Conservation (phyloP, 2,113 vertebrate species). For the Corythoichthys haematopterus region DNA sequence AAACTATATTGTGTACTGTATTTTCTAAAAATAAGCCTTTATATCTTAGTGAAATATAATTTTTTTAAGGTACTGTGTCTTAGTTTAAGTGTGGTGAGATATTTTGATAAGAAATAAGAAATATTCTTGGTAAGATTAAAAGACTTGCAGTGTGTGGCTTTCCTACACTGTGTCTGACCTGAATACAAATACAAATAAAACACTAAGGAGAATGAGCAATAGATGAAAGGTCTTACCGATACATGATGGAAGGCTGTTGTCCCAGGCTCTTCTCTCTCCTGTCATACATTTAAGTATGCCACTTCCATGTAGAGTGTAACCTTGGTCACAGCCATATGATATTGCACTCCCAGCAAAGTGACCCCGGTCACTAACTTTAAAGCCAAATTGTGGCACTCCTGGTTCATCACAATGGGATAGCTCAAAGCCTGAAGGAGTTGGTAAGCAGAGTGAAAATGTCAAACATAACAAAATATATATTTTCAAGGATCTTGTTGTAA, state of each 20-base stretch:
- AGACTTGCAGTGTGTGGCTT: conserved; percentile 10
- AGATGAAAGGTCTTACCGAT: conserved; percentile 75
- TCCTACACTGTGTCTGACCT: conserved; percentile 13
- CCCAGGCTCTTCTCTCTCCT: conserved; percentile 91
- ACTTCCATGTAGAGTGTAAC: conserved; percentile 91
- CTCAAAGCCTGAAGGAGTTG: conserved; percentile 81
- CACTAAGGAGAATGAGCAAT: neutral
- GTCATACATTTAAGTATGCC: conserved; percentile 92
- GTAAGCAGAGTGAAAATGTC: neutral
- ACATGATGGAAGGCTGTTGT: conserved; percentile 88
- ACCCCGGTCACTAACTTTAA: conserved; percentile 93
- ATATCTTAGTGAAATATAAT: too few species aligned
- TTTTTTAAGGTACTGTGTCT: too few species aligned
- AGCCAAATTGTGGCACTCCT: conserved; percentile 92
- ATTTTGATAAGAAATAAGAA: too few species aligned
- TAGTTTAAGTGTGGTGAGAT: too few species aligned
- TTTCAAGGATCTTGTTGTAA: neutral
- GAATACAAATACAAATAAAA: conserved; percentile 29
- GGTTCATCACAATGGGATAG: conserved; percentile 96
- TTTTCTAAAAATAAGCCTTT: too few species aligned
- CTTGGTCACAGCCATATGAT: conserved; percentile 88
- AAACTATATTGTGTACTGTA: too few species aligned
- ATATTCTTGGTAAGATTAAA: too few species aligned
- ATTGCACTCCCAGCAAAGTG: conserved; percentile 93
- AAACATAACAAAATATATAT: neutral